Conservation (phyloP, 2,888 invertebrate species). For the Venustoraphidia nigricollis region DNA sequence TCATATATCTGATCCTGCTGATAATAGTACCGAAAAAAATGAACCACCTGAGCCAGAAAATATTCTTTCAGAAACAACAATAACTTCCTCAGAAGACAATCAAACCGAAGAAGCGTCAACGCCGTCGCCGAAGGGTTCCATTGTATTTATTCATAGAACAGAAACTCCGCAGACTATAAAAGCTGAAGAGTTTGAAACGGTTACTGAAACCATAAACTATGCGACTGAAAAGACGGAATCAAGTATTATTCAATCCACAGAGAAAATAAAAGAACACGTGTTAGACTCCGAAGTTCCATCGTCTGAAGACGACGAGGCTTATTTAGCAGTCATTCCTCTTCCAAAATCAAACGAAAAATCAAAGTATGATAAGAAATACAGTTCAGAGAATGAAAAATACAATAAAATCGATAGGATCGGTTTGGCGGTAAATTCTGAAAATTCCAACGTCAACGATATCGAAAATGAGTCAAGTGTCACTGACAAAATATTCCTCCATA, state of each 20-base stretch:
- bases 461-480: background rate
- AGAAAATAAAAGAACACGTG: background rate
- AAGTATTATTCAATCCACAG: background rate
- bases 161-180: slow-evolving; percentile 12
- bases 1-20: no score
- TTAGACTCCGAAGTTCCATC: background rate
- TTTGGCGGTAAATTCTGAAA: slow-evolving; percentile 3
- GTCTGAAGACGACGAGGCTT: slow-evolving; percentile 11
- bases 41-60: no score
- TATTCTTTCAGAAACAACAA: background rate
- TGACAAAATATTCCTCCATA: no score
- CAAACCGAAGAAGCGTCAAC: slow-evolving; percentile 5
- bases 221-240: slow-evolving; percentile 4
- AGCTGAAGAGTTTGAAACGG: slow-evolving; percentile 19
- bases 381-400: slow-evolving; percentile 12
- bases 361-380: slow-evolving; percentile 13
- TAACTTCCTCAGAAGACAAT: slow-evolving; percentile 1
- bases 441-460: slow-evolving; percentile 1
- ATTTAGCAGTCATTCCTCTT: slow-evolving; percentile 15
- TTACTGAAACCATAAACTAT: slow-evolving; percentile 15
- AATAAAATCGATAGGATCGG: slow-evolving; percentile 3
- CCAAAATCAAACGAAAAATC: slow-evolving; percentile 8
- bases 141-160: background rate
- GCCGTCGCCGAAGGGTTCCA: background rate
- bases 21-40: no score